phyloP scores from a whole-genome alignment of 1,140 invertebrate species.

The Drosophila repleta region DNA sequence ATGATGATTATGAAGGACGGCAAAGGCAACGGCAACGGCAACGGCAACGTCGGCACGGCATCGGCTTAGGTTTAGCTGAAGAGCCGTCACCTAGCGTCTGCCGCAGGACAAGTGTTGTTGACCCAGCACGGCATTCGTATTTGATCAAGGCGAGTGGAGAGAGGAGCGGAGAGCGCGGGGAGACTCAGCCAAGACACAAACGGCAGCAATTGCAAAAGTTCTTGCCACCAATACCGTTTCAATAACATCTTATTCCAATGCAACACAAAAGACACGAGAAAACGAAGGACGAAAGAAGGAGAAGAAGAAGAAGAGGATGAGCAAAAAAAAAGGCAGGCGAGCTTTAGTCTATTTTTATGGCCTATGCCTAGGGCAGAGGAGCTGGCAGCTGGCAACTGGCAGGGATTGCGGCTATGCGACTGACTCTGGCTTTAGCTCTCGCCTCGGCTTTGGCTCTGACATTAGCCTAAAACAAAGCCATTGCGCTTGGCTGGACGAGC shows the following conservation, averaged over 20 bases:
- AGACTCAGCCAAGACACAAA: too few species aligned
- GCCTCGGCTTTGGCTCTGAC: conserved; percentile 38
- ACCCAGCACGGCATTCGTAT: conserved; percentile 56
- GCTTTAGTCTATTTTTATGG: conserved; percentile 1
- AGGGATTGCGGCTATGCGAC: not conserved
- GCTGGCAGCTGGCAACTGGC: conserved; percentile 17
- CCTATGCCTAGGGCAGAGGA: not conserved
- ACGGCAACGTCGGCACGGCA: conserved; percentile 1
- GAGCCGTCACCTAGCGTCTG: conserved; percentile 51
- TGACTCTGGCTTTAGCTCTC: conserved; percentile 31
- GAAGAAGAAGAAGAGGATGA: not conserved
- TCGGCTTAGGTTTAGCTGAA: conserved; percentile 12
- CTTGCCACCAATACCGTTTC: conserved; percentile 12
- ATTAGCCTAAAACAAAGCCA: conserved; percentile 63
- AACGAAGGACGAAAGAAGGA: too few species aligned
- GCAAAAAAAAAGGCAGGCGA: not conserved
- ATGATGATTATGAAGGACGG: conserved; percentile 13
- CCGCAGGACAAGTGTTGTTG: conserved; percentile 65
- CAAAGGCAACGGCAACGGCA: conserved; percentile 4
- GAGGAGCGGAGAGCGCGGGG: too few species aligned
- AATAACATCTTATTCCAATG: not conserved
- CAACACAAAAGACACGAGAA: not conserved
- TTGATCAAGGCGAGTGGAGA: not conserved
- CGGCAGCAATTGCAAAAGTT: conserved; percentile 1
- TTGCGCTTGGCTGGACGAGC: not conserved